Conservation (phyloP, 2,797 vertebrate genomes). For the Coregonus suidteri region DNA sequence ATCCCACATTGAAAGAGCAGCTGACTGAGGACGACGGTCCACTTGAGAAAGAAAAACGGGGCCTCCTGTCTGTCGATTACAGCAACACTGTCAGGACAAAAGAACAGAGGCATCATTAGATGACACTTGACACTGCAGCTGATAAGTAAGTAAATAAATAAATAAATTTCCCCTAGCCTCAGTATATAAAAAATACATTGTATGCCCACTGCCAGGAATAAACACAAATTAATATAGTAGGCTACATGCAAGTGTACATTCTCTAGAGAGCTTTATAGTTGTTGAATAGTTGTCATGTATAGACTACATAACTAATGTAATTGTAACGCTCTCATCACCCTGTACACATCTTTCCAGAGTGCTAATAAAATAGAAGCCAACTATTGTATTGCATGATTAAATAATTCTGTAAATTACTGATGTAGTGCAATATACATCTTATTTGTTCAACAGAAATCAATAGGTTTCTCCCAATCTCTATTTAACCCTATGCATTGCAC, state of each 20-base stretch:
- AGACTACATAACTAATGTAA: not conserved
- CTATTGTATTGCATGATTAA: not conserved
- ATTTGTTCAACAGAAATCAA: not conserved
- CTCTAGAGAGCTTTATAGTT: not conserved
- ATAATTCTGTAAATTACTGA: not conserved
- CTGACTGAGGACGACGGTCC: slow-evolving; percentile 43
- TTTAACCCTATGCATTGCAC: too few relatives aligned
- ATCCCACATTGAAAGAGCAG: slow-evolving; percentile 69
- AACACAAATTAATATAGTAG: not conserved
- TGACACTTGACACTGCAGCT: slow-evolving; percentile 11
- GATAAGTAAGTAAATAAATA: not conserved
- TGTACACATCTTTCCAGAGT: not conserved
- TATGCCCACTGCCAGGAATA: not conserved
- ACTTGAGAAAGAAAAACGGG: slow-evolving; percentile 29
- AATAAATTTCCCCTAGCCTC: not conserved
- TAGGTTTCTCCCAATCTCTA: too few relatives aligned
- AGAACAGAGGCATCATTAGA: slow-evolving; percentile 40
- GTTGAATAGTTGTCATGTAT: not conserved
- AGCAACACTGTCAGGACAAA: slow-evolving; percentile 39
- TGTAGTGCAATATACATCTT: not conserved
- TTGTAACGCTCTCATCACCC: not conserved
- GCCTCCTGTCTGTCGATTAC: slow-evolving; percentile 39
- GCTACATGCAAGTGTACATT: not conserved
- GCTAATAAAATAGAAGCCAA: not conserved
- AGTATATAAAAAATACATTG: not conserved